Conservation (phyloP, 2,113 vertebrate species). For the Tonatia bakeri region DNA sequence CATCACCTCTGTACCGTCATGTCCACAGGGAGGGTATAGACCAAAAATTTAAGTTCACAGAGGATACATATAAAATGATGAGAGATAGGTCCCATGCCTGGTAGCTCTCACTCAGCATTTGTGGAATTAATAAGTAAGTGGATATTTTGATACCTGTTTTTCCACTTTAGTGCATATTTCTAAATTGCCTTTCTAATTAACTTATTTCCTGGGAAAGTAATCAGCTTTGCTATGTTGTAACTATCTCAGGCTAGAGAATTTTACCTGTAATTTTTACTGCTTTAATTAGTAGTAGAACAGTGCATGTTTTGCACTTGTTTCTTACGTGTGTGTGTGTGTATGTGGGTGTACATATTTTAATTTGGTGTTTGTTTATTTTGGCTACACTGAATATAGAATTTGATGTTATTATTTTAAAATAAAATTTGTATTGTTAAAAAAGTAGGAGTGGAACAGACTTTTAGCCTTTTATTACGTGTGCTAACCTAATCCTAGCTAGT, state of each 20-base stretch:
- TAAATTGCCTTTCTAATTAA: not conserved
- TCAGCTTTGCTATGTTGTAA: not conserved
- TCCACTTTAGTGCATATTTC: not conserved
- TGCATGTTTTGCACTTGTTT: conserved; percentile 57
- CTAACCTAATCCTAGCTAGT: not conserved
- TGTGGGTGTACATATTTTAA: not conserved
- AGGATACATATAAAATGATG: not conserved
- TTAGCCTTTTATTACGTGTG: not conserved
- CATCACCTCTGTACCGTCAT: not conserved
- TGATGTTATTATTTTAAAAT: not conserved
- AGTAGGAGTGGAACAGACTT: not conserved
- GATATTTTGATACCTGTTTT: not conserved
- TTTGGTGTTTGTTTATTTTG: conserved; percentile 74
- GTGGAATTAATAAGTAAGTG: not conserved
- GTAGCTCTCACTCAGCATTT: not conserved
- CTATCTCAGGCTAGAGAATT: not conserved
- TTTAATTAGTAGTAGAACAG: not conserved
- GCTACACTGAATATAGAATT: conserved; percentile 68
- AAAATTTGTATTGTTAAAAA: not conserved
- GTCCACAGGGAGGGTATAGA: not conserved
- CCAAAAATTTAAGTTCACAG: not conserved
- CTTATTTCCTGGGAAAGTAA: not conserved
- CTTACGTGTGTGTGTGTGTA: not conserved
- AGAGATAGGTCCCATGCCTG: not conserved
- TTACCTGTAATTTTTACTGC: not conserved